Evolutionary conservation across 2,888 invertebrate genomes (phyloP).

Genomic region (Eristalis arbustorum): DNA sequence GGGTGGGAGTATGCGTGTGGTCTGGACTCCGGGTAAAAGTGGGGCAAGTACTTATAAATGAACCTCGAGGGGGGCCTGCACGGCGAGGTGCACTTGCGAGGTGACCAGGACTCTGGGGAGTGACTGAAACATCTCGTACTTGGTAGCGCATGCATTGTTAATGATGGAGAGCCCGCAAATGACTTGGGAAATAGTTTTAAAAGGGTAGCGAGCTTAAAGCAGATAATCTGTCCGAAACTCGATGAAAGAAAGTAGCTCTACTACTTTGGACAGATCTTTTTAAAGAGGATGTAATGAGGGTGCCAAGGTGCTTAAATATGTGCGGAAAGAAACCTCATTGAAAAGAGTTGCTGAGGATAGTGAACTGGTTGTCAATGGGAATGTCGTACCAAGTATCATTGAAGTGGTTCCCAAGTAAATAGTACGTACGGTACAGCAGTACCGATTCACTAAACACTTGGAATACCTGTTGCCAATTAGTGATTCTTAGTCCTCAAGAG

Average conservation of each 20-base stretch:
- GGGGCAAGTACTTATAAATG: not conserved
- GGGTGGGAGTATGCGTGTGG: not conserved
- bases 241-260: not conserved
- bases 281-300: not conserved
- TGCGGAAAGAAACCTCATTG: not conserved
- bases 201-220: not conserved
- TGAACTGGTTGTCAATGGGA: no score
- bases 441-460: no score
- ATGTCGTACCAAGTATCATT: no score
- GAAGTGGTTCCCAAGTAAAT: no score
- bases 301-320: not conserved
- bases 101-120: not conserved
- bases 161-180: not conserved
- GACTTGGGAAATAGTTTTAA: not conserved
- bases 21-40: not conserved
- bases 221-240: not conserved
- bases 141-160: not conserved
- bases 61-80: not conserved
- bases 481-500: no score
- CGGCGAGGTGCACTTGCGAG: not conserved
- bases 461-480: no score
- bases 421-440: no score
- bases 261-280: not conserved
- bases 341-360: no score
- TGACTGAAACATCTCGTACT: not conserved